Evolutionary conservation across 2,797 vertebrate species (phyloP).

Genomic region (Myoxocephalus aenaeus): DNA sequence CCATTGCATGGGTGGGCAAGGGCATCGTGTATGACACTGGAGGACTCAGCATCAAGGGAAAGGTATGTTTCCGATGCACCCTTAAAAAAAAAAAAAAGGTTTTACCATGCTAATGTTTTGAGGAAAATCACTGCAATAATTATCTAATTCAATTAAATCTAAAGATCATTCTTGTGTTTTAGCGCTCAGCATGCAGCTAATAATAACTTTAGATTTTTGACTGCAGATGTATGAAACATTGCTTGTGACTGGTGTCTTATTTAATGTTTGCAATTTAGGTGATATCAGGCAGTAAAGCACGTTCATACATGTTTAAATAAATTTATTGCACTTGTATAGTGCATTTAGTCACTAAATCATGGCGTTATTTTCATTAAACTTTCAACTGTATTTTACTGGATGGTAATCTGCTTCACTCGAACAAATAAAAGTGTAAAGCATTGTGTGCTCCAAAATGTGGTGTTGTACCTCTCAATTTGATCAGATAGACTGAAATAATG

Average conservation of each 20-base stretch:
- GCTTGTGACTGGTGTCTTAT: neutral
- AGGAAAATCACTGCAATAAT: neutral
- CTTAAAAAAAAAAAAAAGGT: neutral
- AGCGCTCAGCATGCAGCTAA: neutral
- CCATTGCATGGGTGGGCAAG: conserved; percentile 98
- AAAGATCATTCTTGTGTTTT: neutral
- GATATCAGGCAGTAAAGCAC: neutral
- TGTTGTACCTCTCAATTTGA: neutral
- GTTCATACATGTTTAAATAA: neutral
- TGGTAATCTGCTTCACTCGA: neutral
- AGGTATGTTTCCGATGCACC: conserved; percentile 79
- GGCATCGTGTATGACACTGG: conserved; percentile 99
- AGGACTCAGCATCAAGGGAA: conserved; percentile 99
- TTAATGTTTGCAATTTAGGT: neutral
- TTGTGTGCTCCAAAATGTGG: neutral
- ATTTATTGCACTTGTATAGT: neutral
- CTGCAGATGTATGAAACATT: neutral
- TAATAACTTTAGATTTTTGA: neutral
- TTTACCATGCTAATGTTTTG: neutral
- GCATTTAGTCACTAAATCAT: neutral
- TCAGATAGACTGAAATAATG: neutral
- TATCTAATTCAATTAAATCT: neutral
- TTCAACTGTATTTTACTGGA: neutral
- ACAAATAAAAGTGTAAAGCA: neutral
- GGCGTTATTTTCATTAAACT: neutral